Percentiles rank a stretch among this genome's conserved stretches.
phyloP scores from a whole-genome alignment of 2,113 vertebrate genomes.

The Dermatemys mawii region DNA sequence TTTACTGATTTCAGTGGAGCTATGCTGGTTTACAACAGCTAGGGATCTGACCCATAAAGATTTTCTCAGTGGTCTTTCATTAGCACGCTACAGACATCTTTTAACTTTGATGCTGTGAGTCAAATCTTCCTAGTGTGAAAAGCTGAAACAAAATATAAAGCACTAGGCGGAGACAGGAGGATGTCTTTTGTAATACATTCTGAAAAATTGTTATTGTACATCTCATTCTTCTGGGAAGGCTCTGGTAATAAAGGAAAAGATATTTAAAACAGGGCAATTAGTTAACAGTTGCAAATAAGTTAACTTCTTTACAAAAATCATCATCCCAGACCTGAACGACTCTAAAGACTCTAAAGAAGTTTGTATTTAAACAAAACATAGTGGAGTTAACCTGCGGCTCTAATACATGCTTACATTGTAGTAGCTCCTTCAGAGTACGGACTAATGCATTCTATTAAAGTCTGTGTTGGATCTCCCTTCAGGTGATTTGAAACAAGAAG shows the following conservation, averaged over 20 bases:
- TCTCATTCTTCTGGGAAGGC: background rate
- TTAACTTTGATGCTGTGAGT: background rate
- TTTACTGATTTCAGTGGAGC: background rate
- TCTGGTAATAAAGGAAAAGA: background rate
- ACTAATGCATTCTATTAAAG: background rate
- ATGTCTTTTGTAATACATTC: background rate
- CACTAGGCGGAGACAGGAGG: background rate
- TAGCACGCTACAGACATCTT: background rate
- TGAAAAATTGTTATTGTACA: background rate
- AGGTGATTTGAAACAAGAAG: constrained; percentile 82
- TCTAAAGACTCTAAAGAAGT: background rate
- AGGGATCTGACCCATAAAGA: accelerated
- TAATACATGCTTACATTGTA: background rate
- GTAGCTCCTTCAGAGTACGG: background rate
- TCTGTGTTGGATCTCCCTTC: constrained; percentile 14
- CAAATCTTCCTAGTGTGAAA: background rate
- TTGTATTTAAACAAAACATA: background rate
- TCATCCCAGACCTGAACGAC: background rate
- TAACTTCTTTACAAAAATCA: background rate
- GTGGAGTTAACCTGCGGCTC: background rate
- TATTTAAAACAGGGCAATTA: background rate
- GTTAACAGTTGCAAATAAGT: background rate
- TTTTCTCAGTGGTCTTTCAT: background rate
- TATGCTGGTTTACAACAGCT: accelerated
- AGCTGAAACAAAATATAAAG: background rate